Evolutionary conservation across 2,797 vertebrate genomes (phyloP).

Genomic region (Sciurus carolinensis): DNA sequence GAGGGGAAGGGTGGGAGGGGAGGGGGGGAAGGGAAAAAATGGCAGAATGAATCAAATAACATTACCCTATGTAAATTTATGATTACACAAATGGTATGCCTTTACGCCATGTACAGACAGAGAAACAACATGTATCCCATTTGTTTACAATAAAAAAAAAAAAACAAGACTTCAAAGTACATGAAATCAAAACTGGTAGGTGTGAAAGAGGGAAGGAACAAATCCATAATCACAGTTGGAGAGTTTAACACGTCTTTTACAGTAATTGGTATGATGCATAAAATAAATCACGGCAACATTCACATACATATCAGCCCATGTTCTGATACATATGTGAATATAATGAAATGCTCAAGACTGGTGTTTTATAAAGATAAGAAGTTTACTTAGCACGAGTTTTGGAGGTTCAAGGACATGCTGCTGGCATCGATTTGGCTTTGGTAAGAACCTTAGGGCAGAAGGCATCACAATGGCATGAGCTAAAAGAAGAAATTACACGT

Average conservation of each 20-base stretch:
- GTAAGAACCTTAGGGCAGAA: too few species aligned
- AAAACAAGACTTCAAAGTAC: background rate
- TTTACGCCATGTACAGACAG: too few species aligned
- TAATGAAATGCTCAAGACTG: background rate
- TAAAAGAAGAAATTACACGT: background rate
- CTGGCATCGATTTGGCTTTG: background rate
- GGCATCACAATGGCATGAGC: too few species aligned
- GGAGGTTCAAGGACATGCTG: background rate
- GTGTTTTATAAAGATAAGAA: background rate
- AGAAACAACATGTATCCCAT: too few species aligned
- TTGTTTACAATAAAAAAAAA: too few species aligned
- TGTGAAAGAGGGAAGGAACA: background rate
- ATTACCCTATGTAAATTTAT: too few species aligned
- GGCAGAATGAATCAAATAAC: too few species aligned
- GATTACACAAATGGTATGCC: too few species aligned
- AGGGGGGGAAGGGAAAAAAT: too few species aligned
- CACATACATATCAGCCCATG: background rate
- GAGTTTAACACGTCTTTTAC: background rate
- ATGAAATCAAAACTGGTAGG: background rate
- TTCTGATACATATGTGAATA: background rate
- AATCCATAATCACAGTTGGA: background rate
- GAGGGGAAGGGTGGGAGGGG: too few species aligned
- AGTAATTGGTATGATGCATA: background rate
- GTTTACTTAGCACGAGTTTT: background rate
- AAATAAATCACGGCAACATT: background rate